A percentile compares a stretch with the other conserved stretches of the same genome.
Evolutionary conservation across 2,797 vertebrate species (phyloP).

Genomic region (Pelobates cultripes): DNA sequence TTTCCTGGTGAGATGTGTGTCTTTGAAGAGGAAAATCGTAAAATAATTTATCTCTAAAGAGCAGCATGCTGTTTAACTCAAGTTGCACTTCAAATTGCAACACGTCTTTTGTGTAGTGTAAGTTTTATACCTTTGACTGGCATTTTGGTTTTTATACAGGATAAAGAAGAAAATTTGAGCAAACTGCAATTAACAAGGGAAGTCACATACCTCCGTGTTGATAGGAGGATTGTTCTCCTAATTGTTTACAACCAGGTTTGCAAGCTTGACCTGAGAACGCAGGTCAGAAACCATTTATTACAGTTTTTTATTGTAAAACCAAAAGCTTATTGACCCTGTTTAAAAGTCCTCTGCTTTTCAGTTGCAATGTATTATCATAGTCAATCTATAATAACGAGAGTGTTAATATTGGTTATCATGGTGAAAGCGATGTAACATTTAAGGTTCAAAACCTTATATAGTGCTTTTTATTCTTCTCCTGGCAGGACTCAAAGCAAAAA

Average conservation of each 20-base stretch:
- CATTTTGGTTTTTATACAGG: background rate
- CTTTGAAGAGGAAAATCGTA: slow-evolving; percentile 10
- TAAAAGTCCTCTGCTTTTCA: no score
- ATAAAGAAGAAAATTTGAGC: background rate
- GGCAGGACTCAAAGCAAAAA: no score
- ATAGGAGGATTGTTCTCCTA: no score
- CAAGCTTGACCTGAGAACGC: background rate
- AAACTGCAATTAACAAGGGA: no score
- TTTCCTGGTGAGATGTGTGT: background rate
- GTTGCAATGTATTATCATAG: no score
- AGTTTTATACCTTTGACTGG: background rate
- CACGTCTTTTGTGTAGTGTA: background rate
- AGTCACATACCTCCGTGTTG: no score
- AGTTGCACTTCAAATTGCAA: slow-evolving; percentile 3
- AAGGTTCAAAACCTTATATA: no score
- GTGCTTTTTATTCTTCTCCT: no score
- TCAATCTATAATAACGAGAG: no score
- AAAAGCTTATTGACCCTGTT: no score
- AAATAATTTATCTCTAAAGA: slow-evolving; percentile 8
- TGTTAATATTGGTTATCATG: no score
- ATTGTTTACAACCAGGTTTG: background rate
- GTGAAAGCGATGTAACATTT: no score
- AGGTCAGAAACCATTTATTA: background rate
- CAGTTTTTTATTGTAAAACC: background rate
- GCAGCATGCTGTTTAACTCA: background rate